phyloP scores from a whole-genome alignment of 2,797 vertebrate species.

The Alcedo atthis region DNA sequence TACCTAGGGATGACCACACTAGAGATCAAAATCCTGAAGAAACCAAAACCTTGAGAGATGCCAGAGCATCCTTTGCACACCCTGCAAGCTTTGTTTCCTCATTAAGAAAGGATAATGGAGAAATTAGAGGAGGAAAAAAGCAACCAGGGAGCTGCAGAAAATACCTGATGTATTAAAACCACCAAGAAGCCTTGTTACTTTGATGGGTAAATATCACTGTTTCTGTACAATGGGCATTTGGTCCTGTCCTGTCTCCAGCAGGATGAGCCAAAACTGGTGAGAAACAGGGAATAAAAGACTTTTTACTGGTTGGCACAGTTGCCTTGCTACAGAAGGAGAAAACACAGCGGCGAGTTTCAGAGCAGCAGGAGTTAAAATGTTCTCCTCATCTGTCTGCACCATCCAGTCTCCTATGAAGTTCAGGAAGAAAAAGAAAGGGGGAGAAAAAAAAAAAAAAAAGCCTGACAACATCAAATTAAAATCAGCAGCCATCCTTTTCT shows the following conservation, averaged over 20 bases:
- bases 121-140: neutral
- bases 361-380: neutral
- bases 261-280: neutral
- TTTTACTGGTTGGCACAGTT: rapidly evolving
- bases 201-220: neutral
- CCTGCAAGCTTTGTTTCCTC: neutral
- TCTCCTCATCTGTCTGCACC: neutral
- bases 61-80: neutral
- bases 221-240: neutral
- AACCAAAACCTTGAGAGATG: neutral
- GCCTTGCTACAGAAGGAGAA: neutral
- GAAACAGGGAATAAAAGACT: neutral
- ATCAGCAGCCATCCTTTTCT: neutral
- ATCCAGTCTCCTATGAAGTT: neutral
- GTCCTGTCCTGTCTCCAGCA: neutral
- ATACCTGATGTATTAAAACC: neutral
- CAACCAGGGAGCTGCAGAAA: neutral
- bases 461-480: neutral
- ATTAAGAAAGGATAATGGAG: neutral
- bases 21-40: neutral
- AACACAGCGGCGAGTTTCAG: rapidly evolving
- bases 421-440: neutral
- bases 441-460: neutral
- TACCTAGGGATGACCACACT: rapidly evolving
- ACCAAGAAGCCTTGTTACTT: neutral